Base-by-base conservation (phyloP, 92 coral and sea anemone species). In the Epizoanthus rinbou region DNA sequence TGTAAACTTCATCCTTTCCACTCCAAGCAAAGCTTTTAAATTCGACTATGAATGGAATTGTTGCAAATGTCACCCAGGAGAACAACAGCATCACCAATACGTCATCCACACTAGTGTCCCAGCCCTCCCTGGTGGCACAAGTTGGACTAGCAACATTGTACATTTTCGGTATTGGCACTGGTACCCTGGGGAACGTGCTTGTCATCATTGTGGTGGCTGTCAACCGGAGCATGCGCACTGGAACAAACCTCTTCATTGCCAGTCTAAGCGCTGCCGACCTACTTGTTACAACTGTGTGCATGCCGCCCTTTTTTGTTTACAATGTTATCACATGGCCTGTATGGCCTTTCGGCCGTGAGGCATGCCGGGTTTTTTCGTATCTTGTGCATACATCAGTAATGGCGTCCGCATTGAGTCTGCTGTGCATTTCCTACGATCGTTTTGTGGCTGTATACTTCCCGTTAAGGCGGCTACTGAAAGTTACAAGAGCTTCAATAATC, bases 301-400 rank as follows among this genome's bases (percentile, higher is more conserved):
- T 93, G 97, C 97, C 97, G 82, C 82, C 89, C 35, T 93, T 93
- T 86, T 93, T 65, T 47, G 92, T 91, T 25, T 93, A 93, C 82
- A 88, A 93, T 21, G 94, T 93, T 17, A 33, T 93, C 15, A 93
- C 90, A 2, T 93, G 97, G 97, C 97, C 97, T 0, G 80, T 75
- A 5, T 93, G 97, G 97, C 97, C 87, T 35, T 90, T 90, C 83
- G 97, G 97, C 45, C 85, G 88, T 41, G 59, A 71, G 0, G 92
- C 89, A 4, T 93, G 97, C 69, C 82, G 90, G 57, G 43, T 88
- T 11, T 47, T 82, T 25, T 90, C 97, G 2, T 93, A 84, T 37
- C 79, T 93, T 52, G 97, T 93, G 1, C 97, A 93, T 63, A 90
- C 88, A 60, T 93, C 97, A 3, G 97, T 93, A 6, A 90, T 90